Evolutionary conservation across 1,140 invertebrate genomes (phyloP).

Genomic region (Helicoverpa zea): DNA sequence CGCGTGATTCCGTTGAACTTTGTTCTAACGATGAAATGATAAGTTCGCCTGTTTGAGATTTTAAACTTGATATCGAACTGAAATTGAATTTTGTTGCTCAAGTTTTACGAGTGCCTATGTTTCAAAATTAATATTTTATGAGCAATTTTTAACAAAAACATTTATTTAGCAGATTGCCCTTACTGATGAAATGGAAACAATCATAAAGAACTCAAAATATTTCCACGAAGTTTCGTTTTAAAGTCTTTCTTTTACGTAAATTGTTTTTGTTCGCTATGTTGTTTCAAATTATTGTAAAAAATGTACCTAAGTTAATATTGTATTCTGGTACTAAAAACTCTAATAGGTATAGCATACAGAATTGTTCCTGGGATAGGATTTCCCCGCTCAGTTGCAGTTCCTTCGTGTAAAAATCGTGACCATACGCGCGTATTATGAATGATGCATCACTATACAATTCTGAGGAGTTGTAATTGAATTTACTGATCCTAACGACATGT

Average conservation of each 20-base stretch:
- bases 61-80: not conserved
- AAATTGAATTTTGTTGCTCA: conserved; percentile 18
- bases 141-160: too few relatives aligned
- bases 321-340: too few relatives aligned
- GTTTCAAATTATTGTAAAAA: too few relatives aligned
- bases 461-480: conserved; percentile 44
- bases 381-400: not conserved
- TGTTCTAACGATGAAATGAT: conserved; percentile 16
- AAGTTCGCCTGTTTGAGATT: conserved; percentile 6
- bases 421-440: conserved; percentile 29
- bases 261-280: too few relatives aligned
- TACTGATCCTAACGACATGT: conserved; percentile 38
- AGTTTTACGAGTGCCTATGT: not conserved
- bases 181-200: too few relatives aligned
- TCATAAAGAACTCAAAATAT: too few relatives aligned
- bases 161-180: too few relatives aligned
- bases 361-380: too few relatives aligned
- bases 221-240: too few relatives aligned
- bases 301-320: too few relatives aligned
- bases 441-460: conserved; percentile 16
- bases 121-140: conserved; percentile 8
- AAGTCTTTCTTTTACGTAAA: too few relatives aligned
- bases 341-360: too few relatives aligned
- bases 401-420: conserved; percentile 26
- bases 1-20: conserved; percentile 23